Conservation (phyloP, 1,140 invertebrate genomes). For the Sitophilus oryzae region DNA sequence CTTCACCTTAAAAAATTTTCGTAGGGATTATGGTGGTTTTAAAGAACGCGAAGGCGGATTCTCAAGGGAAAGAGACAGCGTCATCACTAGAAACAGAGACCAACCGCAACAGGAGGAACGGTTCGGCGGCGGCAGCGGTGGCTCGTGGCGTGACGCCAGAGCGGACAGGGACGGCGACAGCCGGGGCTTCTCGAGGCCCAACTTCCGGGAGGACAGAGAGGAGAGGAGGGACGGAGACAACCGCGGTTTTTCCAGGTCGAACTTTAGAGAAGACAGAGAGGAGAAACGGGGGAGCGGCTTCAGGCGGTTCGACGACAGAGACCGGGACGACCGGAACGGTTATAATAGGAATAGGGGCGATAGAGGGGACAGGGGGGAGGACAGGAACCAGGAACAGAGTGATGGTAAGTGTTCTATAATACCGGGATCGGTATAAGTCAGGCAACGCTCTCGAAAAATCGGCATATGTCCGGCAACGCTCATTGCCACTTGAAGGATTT, state of each 20-base stretch:
- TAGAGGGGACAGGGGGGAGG: conserved; percentile 36
- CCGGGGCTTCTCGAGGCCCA: conserved; percentile 12
- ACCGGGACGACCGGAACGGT: conserved; percentile 39
- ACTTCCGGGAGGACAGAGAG: conserved; percentile 31
- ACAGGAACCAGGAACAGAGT: too few species aligned
- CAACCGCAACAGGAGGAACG: conserved; percentile 12
- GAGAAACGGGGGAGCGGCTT: too few species aligned
- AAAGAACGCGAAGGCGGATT: background rate
- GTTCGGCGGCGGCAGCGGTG: too few species aligned
- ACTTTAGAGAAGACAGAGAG: conserved; percentile 32
- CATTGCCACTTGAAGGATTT: too few species aligned
- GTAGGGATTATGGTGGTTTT: conserved; percentile 13
- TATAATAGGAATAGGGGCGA: conserved; percentile 39
- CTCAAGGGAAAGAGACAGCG: conserved; percentile 27
- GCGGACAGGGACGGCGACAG: conserved; percentile 33
- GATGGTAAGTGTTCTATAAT: too few species aligned
- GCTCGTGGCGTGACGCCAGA: conserved; percentile 16
- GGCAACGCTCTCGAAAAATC: too few species aligned
- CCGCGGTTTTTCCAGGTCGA: conserved; percentile 13
- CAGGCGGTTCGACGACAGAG: conserved; percentile 5
- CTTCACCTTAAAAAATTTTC: too few species aligned
- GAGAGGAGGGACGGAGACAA: too few species aligned
- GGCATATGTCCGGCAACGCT: too few species aligned
- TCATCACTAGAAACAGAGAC: conserved; percentile 29
- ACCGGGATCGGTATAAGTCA: too few species aligned